A percentile compares a stretch with the other conserved stretches of the same genome.
phyloP scores from a whole-genome alignment of 2,797 vertebrate species.

The Tinamus major region DNA sequence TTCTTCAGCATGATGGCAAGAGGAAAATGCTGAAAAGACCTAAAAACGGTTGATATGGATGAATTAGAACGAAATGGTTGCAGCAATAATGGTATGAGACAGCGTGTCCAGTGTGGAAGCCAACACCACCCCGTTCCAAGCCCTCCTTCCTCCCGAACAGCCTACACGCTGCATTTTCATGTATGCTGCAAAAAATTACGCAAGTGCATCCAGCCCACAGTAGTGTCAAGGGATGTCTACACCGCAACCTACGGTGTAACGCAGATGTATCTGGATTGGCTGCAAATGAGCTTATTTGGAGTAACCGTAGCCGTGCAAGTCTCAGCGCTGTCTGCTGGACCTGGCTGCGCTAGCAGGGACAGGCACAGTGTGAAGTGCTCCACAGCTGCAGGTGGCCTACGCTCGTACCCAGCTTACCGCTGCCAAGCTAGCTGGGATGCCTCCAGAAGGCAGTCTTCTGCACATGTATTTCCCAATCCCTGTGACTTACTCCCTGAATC shows the following conservation, averaged over 20 bases:
- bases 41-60: neutral
- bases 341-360: neutral
- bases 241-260: neutral
- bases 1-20: conserved; percentile 29
- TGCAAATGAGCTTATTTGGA: neutral
- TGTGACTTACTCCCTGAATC: neutral
- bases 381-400: neutral
- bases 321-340: neutral
- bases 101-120: accelerated
- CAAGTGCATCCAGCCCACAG: neutral
- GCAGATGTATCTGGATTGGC: neutral
- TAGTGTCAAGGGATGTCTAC: neutral
- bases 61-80: conserved; percentile 29
- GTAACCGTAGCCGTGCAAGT: neutral
- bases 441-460: neutral
- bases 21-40: conserved; percentile 28
- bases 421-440: neutral
- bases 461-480: neutral
- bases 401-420: too few relatives aligned
- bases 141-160: neutral
- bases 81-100: neutral
- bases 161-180: neutral
- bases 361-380: too few relatives aligned
- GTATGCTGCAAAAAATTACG: neutral
- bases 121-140: neutral